A percentile compares a stretch with the other conserved stretches of the same genome.
phyloP scores from a whole-genome alignment of 2,797 vertebrate species.

The Sebastes trivittatus region DNA sequence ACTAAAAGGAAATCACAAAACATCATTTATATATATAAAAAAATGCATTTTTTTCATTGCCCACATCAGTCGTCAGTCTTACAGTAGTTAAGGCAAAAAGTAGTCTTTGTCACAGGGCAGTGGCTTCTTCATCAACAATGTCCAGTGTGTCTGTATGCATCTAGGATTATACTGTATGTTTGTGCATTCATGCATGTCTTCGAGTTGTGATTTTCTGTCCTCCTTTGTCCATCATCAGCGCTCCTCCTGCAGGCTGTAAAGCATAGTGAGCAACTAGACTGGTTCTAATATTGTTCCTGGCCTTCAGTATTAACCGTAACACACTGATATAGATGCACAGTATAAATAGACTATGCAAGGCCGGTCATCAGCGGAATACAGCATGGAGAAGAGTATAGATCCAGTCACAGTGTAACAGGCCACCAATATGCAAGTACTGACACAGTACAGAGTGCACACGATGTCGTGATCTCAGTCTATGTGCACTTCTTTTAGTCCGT shows the following conservation, averaged over 20 bases:
- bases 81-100: conserved; percentile 70
- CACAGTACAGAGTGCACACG: conserved; percentile 44
- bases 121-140: conserved; percentile 31
- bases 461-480: conserved; percentile 44
- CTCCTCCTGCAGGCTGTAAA: conserved; percentile 39
- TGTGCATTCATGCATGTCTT: conserved; percentile 58
- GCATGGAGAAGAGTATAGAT: conserved; percentile 14
- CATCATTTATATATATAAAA: conserved; percentile 37
- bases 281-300: conserved; percentile 29
- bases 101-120: conserved; percentile 51
- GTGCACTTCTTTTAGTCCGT: conserved; percentile 48
- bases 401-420: conserved; percentile 41
- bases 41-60: conserved; percentile 31
- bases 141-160: conserved; percentile 43
- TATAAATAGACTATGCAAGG: conserved; percentile 49
- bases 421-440: conserved; percentile 42
- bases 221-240: conserved; percentile 26
- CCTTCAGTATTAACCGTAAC: conserved; percentile 36
- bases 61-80: conserved; percentile 45
- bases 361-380: conserved; percentile 32
- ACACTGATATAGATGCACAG: conserved; percentile 27
- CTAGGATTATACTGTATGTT: conserved; percentile 26
- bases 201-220: conserved; percentile 35
- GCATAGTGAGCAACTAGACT: conserved; percentile 32
- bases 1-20: conserved; percentile 35